Conservation (phyloP, 1,140 invertebrate genomes). For the Uloborus diversus region DNA sequence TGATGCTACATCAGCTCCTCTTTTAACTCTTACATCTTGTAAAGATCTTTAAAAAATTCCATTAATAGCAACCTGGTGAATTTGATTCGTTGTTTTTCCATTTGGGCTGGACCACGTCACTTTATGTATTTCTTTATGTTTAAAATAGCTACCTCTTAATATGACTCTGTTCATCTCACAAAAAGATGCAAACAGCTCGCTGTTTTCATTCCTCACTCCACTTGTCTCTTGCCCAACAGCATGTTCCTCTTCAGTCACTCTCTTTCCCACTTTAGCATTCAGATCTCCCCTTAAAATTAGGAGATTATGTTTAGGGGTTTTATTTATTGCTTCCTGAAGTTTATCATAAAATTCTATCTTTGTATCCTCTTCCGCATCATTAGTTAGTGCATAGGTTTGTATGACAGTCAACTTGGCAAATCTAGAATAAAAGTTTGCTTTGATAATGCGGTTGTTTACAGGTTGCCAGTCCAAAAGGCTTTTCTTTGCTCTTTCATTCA, state of each 20-base stretch:
- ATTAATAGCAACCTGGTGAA: conserved; percentile 1
- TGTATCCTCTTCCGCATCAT: background rate
- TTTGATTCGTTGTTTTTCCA: background rate
- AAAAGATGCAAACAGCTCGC: background rate
- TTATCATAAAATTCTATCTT: background rate
- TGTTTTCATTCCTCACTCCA: background rate
- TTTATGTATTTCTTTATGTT: background rate
- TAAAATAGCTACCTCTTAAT: background rate
- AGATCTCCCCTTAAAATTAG: conserved; percentile 5
- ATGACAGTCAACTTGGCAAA: background rate
- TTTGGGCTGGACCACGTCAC: background rate
- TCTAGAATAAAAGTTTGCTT: conserved; percentile 7
- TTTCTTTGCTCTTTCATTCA: background rate
- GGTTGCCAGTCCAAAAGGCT: too few relatives aligned
- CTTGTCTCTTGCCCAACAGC: background rate
- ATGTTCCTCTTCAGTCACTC: background rate
- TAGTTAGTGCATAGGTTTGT: conserved; percentile 22
- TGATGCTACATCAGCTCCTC: background rate
- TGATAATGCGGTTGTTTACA: too few relatives aligned
- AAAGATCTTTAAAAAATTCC: background rate
- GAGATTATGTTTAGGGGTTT: conserved; percentile 7
- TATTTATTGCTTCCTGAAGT: background rate
- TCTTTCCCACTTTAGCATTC: conserved; percentile 5
- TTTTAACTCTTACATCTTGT: background rate
- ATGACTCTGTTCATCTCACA: background rate